Evolutionary conservation across 2,113 vertebrate species (phyloP).

Genomic region (Marmota flaviventris): DNA sequence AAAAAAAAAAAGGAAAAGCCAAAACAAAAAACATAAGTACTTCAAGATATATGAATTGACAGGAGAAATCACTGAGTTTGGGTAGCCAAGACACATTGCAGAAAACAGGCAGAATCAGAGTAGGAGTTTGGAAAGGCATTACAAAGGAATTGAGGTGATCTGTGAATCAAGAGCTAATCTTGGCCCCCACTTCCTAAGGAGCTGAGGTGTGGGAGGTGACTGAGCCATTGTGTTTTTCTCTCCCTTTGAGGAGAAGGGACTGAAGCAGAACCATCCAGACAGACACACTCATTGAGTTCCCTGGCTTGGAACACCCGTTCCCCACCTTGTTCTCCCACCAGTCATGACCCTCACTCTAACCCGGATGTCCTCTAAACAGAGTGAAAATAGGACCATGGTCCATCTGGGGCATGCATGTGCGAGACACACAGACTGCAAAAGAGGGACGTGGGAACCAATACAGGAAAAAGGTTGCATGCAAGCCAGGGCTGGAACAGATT

Average conservation of each 20-base stretch:
- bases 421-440: neutral
- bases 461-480: neutral
- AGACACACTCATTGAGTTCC: neutral
- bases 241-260: neutral
- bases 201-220: neutral
- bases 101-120: neutral
- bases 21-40: too few species aligned
- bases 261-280: neutral
- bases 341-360: rapidly evolving
- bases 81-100: neutral
- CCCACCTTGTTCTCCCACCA: neutral
- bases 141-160: rapidly evolving
- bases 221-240: neutral
- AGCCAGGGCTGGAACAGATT: neutral
- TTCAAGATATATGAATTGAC: rapidly evolving
- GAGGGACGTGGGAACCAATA: too few species aligned
- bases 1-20: too few species aligned
- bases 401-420: rapidly evolving
- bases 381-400: neutral
- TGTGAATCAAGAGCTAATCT: rapidly evolving
- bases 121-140: neutral
- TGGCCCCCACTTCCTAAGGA: too few species aligned
- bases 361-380: neutral
- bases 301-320: neutral
- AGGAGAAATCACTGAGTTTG: neutral